These are phyloP conservation scores for Nothoprocta pentlandii DNA, from an alignment of 2,113 vertebrate genomes.

Conservation along the genomic window DNA sequence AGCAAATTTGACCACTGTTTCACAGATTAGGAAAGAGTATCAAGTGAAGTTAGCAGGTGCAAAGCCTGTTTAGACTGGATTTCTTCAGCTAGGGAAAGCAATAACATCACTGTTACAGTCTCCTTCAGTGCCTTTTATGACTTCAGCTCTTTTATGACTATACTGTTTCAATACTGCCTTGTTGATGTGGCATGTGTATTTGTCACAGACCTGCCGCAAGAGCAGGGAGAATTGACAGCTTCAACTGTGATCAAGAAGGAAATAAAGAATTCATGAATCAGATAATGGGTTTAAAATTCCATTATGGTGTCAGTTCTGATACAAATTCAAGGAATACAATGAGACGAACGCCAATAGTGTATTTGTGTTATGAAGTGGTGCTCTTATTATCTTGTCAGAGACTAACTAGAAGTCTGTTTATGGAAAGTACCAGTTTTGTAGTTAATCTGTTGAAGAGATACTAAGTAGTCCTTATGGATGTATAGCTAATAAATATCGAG, in stretches of 20 bases:
- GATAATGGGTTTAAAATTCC: slow-evolving; percentile 57
- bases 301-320: background rate
- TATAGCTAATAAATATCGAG: background rate
- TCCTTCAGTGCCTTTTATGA: background rate
- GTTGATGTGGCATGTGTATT: background rate
- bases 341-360: background rate
- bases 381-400: background rate
- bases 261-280: slow-evolving; percentile 59
- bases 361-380: background rate
- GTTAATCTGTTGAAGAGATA: background rate
- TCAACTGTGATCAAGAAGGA: slow-evolving; percentile 36
- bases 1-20: background rate
- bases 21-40: background rate
- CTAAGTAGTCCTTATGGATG: background rate
- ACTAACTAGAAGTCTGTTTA: background rate
- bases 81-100: background rate
- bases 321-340: background rate
- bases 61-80: background rate
- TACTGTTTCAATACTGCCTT: background rate
- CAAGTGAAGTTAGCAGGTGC: background rate
- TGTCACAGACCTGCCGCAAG: background rate
- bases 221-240: slow-evolving; percentile 1
- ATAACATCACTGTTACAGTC: background rate
- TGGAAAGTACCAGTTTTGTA: background rate
- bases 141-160: background rate